Percentiles rank a stretch among this genome's conserved stretches.
phyloP scores from a whole-genome alignment of 2,797 vertebrate genomes.

The Melanitta fusca region DNA sequence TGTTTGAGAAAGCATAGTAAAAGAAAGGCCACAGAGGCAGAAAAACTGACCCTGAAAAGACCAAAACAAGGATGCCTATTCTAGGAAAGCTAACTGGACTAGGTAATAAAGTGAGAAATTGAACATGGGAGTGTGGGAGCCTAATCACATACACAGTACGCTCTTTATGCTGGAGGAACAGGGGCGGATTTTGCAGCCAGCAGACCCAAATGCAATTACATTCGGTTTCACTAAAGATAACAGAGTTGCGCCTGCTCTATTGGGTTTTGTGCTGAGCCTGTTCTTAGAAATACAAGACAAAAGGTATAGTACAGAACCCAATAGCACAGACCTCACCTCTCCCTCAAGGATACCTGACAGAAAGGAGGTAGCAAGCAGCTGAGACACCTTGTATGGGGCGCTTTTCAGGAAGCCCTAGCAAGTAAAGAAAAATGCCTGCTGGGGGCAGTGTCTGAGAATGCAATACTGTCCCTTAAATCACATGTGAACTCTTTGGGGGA shows the following conservation, averaged over 20 bases:
- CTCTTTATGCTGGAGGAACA: background rate
- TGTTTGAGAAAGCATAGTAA: background rate
- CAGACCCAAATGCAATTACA: background rate
- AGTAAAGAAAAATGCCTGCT: background rate
- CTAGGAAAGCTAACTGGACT: background rate
- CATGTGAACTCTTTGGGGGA: background rate
- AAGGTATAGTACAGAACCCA: background rate
- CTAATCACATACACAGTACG: background rate
- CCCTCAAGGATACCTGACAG: background rate
- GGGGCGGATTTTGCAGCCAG: background rate
- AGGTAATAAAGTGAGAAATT: slow-evolving; percentile 18
- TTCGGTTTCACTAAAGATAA: slow-evolving; percentile 9
- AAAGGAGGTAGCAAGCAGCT: background rate
- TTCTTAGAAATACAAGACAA: background rate
- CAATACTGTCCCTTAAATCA: background rate
- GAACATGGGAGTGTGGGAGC: background rate
- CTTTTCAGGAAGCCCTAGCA: background rate
- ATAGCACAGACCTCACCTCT: background rate
- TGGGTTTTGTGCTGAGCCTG: background rate
- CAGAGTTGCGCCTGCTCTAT: background rate
- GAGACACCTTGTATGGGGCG: background rate
- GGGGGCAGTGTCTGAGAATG: background rate
- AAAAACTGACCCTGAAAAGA: background rate
- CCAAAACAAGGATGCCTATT: background rate
- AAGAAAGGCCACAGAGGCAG: background rate